phyloP scores from a whole-genome alignment of 1,140 invertebrate species.

The Sinonovacula constricta region DNA sequence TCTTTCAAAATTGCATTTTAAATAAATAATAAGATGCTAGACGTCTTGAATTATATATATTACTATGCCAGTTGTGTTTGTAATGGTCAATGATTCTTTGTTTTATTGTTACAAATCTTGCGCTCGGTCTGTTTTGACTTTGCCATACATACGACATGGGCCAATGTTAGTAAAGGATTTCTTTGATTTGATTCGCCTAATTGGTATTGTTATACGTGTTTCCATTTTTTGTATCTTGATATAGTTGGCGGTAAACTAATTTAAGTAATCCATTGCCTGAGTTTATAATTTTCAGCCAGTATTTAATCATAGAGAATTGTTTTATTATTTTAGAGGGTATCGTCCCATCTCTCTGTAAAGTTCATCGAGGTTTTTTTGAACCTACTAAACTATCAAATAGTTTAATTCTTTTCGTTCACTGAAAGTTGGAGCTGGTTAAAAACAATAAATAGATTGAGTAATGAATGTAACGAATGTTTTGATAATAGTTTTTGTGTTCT shows the following conservation, averaged over 20 bases:
- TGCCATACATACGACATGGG: background rate
- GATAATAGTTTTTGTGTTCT: slow-evolving; percentile 26
- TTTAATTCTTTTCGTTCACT: background rate
- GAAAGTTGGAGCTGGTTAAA: background rate
- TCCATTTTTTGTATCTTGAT: background rate
- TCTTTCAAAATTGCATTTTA: too few relatives aligned
- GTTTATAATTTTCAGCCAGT: slow-evolving; percentile 2
- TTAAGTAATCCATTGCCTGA: background rate
- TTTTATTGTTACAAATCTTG: background rate
- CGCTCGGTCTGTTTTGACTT: background rate
- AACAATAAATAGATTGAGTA: slow-evolving; percentile 5
- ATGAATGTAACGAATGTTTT: slow-evolving; percentile 8
- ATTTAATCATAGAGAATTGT: slow-evolving; percentile 4
- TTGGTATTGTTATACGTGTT: background rate
- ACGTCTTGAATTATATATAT: too few relatives aligned
- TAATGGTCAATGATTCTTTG: background rate
- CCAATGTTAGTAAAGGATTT: background rate
- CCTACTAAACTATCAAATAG: slow-evolving; percentile 24
- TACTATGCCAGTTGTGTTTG: too few relatives aligned
- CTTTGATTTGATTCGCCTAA: background rate
- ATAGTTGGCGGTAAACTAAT: background rate
- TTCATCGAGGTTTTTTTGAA: slow-evolving; percentile 21
- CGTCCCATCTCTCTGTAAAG: slow-evolving; percentile 27
- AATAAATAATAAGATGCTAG: too few relatives aligned
- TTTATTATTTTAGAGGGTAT: slow-evolving; percentile 2